phyloP scores from a whole-genome alignment of 2,888 invertebrate species.

The Didymodactylos carnosus region DNA sequence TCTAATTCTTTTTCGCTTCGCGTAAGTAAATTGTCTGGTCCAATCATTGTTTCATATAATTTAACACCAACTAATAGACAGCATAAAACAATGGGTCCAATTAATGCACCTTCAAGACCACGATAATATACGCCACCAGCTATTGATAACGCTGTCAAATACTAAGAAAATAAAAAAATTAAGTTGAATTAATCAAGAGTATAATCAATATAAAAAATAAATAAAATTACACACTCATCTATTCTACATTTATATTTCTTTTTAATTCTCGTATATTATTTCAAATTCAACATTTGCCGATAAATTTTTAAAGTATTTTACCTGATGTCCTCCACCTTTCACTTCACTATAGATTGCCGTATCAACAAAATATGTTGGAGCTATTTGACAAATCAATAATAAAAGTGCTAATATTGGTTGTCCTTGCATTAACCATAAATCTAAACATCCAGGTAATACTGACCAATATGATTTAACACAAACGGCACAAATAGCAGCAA shows the following conservation, averaged over 20 bases:
- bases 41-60: not conserved
- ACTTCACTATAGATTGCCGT: slow-evolving; percentile 89
- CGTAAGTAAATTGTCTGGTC: not conserved
- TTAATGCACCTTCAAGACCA: slow-evolving; percentile 84
- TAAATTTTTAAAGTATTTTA: not conserved
- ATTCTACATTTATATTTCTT: too few relatives aligned
- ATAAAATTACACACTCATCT: too few relatives aligned
- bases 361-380: slow-evolving; percentile 76
- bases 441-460: slow-evolving; percentile 72
- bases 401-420: slow-evolving; percentile 58
- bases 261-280: too few relatives aligned
- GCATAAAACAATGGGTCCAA: slow-evolving; percentile 81
- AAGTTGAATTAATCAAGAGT: too few relatives aligned
- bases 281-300: too few relatives aligned
- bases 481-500: slow-evolving; percentile 77
- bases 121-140: slow-evolving; percentile 93
- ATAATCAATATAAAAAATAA: too few relatives aligned
- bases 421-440: slow-evolving; percentile 78
- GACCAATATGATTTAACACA: slow-evolving; percentile 87
- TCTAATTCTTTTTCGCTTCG: too few relatives aligned
- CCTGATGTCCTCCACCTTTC: slow-evolving; percentile 53
- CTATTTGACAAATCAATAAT: slow-evolving; percentile 60
- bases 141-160: slow-evolving; percentile 82
- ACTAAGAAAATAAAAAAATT: slow-evolving; percentile 37
- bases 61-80: slow-evolving; percentile 24